Evolutionary conservation across 2,888 invertebrate species (phyloP).

Genomic region (Torymus aiolomorphi): DNA sequence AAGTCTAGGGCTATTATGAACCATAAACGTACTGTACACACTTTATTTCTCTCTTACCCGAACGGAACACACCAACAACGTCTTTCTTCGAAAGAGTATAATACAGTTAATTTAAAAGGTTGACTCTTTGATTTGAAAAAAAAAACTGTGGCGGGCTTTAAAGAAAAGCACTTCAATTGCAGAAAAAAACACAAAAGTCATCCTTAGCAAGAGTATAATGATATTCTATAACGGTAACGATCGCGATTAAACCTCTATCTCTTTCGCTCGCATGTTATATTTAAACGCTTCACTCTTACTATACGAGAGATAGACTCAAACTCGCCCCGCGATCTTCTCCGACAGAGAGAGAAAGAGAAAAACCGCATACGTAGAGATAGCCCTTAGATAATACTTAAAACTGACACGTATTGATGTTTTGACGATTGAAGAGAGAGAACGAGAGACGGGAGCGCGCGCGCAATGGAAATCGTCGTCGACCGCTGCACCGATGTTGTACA

Average conservation of each 20-base stretch:
- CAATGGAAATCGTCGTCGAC: conserved; percentile 20
- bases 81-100: conserved; percentile 9
- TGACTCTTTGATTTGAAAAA: conserved; percentile 7
- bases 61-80: conserved; percentile 1
- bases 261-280: background rate
- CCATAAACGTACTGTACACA: conserved; percentile 24
- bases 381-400: too few species aligned
- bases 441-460: too few species aligned
- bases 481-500: conserved; percentile 20
- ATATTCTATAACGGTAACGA: background rate
- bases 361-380: too few species aligned
- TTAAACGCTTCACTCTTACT: conserved; percentile 15
- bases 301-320: conserved; percentile 9
- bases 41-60: conserved; percentile 44
- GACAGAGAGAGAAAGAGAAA: background rate
- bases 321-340: background rate
- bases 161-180: background rate
- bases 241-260: conserved; percentile 4
- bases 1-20: conserved; percentile 53
- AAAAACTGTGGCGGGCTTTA: conserved; percentile 1
- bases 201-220: background rate
- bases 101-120: background rate
- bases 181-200: too few species aligned
- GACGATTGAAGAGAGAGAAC: too few species aligned
- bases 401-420: too few species aligned